A percentile compares a stretch with the other conserved stretches of the same genome.
These are phyloP conservation scores for Lerista edwardsae DNA, from an alignment of 2,797 vertebrate genomes.

Conservation along the genomic window DNA sequence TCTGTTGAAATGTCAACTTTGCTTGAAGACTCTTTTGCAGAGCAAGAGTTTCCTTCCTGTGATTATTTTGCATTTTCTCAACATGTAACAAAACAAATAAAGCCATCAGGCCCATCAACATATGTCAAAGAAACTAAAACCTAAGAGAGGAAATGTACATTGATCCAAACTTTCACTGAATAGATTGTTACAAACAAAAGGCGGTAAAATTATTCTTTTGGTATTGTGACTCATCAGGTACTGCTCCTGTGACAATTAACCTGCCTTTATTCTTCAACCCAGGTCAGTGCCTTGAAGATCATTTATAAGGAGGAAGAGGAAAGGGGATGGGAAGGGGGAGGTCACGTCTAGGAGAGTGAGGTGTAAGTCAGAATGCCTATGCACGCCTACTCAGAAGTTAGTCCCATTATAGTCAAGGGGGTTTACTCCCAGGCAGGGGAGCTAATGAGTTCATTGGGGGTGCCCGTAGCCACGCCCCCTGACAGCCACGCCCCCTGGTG, in stretches of 20 bases:
- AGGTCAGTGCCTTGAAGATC: not conserved
- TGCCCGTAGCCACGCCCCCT: too few species aligned
- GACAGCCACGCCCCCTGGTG: too few species aligned
- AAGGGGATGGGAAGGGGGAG: not conserved
- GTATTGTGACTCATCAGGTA: not conserved
- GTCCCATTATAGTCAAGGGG: too few species aligned
- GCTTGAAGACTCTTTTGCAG: conserved; percentile 33
- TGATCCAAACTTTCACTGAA: not conserved
- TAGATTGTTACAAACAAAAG: not conserved
- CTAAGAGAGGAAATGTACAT: too few species aligned
- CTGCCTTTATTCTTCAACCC: not conserved
- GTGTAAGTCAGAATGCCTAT: not conserved
- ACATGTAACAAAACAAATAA: not conserved
- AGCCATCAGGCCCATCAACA: not conserved
- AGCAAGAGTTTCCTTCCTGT: conserved; percentile 8
- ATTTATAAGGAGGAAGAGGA: too few species aligned
- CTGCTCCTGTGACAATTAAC: not conserved
- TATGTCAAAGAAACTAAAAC: not conserved
- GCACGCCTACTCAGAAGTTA: too few species aligned
- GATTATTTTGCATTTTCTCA: not conserved
- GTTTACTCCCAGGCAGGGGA: too few species aligned
- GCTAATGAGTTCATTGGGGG: too few species aligned
- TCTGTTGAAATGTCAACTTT: conserved; percentile 20
- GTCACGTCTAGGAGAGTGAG: too few species aligned
- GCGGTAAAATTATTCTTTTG: not conserved